phyloP scores from a whole-genome alignment of 1,140 invertebrate species.

The Gyrodactylus bullatarudis region DNA sequence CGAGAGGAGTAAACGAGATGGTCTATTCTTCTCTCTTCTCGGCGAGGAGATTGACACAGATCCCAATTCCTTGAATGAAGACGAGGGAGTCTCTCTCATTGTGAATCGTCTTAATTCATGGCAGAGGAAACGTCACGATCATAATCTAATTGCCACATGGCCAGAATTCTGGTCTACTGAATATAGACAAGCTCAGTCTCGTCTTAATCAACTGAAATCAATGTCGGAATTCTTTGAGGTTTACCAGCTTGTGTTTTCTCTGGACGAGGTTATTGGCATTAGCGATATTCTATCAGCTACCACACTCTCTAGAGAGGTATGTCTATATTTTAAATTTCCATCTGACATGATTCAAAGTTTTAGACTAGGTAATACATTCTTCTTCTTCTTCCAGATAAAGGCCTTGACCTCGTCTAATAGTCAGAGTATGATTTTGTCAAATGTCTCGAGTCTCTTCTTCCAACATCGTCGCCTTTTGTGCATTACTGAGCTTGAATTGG shows the following conservation, averaged over 20 bases:
- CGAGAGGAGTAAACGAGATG: not conserved
- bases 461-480: not conserved
- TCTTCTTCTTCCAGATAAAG: no score
- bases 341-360: no score
- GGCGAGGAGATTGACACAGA: not conserved
- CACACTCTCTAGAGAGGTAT: not conserved
- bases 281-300: not conserved
- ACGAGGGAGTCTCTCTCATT: not conserved
- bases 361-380: no score
- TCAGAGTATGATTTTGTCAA: not conserved
- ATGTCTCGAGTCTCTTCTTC: not conserved
- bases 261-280: not conserved
- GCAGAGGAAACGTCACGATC: not conserved
- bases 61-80: not conserved
- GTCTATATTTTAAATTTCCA: no score
- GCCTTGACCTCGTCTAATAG: not conserved
- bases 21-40: not conserved
- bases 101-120: not conserved
- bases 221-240: not conserved
- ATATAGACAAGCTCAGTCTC: not conserved
- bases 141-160: not conserved
- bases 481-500: not conserved
- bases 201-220: not conserved
- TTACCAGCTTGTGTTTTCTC: not conserved
- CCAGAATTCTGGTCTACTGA: not conserved